Base-by-base conservation (phyloP, 2,113 vertebrate species). In the Vulpes lagopus region DNA sequence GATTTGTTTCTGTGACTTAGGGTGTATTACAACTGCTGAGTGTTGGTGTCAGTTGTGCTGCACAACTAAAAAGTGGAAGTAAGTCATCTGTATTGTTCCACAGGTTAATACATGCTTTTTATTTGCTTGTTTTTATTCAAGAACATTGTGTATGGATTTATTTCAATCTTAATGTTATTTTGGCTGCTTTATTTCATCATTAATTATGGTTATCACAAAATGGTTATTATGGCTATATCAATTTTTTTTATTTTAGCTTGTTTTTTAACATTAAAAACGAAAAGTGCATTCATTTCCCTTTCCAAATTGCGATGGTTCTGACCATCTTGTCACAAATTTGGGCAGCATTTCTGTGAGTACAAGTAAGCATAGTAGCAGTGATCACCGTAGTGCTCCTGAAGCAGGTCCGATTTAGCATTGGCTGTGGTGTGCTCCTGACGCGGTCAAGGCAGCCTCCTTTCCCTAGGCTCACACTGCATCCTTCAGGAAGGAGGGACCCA, bases 1-100 rank as follows among this genome's bases (percentile, higher is more conserved):
- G 83, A 81, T 96, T 91, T 97, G 95, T 94, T 87, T 78, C 19
- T 83, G 3, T 71, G 90, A 81, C 83, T 87, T 96, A 96, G 83
- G 53, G 88, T 81, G 32, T 12, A 69, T 88, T n/a, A 30, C 53
- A 85, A 53, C 64, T 32, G 74, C 95, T 32, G 51, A 53, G 69
- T 94, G 71, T 22, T 60, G 83, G 84, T 67, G 84, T 84, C 94
- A 71, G 79, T 55, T 60, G 69, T 32, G 43, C 60, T 67, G 23
- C 80, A 53, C 67, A 79, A 74, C 97, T 96, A 23, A 90, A 78
- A 82, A 76, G 82, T 74, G 16, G 73, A 30, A 71, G 30, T 73
- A 55, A 81, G 91, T 91, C 93, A 67, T 32, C 4, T 51, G 2
- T 30, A 8, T 49, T 32, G 69, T 59, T 35, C 59, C 57, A 25